Base-by-base conservation (phyloP, 1,140 invertebrate species). In the Drosophila funebris region DNA sequence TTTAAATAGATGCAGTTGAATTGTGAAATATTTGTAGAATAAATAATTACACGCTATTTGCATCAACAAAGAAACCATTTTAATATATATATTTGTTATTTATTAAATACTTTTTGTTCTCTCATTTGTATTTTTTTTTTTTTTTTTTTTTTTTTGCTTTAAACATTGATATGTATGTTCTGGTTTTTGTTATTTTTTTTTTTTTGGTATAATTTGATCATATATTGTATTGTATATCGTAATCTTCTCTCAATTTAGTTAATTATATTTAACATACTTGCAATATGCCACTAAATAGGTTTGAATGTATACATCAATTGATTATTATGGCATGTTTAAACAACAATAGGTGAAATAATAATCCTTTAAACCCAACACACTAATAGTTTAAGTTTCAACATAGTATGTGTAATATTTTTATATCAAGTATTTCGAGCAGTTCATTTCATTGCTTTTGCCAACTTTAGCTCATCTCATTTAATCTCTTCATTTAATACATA, bases 151-250 rank as follows among this genome's bases (percentile, higher is more conserved):
- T 75, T 68, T 87, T 82, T 90, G 88, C 71, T 82, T 90, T 80
- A 67, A 90, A 90, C 87, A 90, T 87, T 90, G 87, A 90, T 90
- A 90, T 90, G 87, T 90, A 90, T 83, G 70, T 69, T 56, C 36
- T 61, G 44, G 13, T n/a, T n/a, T n/a, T n/a, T n/a, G n/a, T n/a
- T n/a, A n/a, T n/a, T n/a, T n/a, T n/a, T n/a, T n/a, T n/a, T n/a
- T 29, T 53, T 61, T 73, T 71, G 22, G 52, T 88, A 73, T 78
- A 67, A 48, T 56, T 71, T 76, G 24, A 80, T 71, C 60, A 72
- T 82, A 82, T 77, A 73, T 80, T 58, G 62, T 84, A 70, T 71
- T 74, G 69, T 85, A 77, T 75, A 81, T 81, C 69, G 70, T 77
- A 73, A 76, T 68, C 62, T 75, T 68, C 53, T 41, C 37, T 64